Base-by-base conservation (phyloP, 2,888 invertebrate genomes). In the Macaria notata region DNA sequence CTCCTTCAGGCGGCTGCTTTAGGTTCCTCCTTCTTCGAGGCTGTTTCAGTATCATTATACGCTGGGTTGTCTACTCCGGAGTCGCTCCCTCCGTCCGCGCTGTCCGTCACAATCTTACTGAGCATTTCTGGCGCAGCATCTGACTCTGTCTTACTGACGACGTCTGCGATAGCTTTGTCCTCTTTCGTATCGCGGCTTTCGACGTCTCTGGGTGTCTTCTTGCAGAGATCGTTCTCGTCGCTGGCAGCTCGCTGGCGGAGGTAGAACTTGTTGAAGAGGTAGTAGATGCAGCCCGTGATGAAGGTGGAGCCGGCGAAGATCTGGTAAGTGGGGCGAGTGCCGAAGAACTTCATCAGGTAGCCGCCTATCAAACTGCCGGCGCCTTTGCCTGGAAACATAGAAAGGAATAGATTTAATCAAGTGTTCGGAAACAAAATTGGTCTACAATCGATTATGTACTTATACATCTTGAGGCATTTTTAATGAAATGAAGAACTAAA, bases 281-380 rank as follows among this genome's bases (percentile, higher is more conserved):
- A 94, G 81, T 96, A 96, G 48, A 94, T 81, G 65, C 94, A 83
- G 39, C 95, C 95, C 4, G 94, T 94, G 30, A 94, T 73, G 29
- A 94, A 84, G 0, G 94, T 93, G 0, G 93, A 89, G 0, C 92
- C 90, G 0, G 95, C 86, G 73, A 96, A 95, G 65, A 95, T 92
- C 76, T 94, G 94, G 75, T 95, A 95, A 0, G 96, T 96, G 0
- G 93, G 92, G 53, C 96, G 88, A 4, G 95, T 95, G 6, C 96
- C 96, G 66, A 94, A 93, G 63, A 91, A 92, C 75, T 95, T 94
- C 92, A 95, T 95, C 54, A 95, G 79, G 76, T 94, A 95, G 8
- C 96, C 96, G 9, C 96, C 96, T 51, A 95, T 92, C 55, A 96
- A 83, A 78, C 95, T 95, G 46, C 96, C 96, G 4, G 94, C 87